Base-by-base conservation (phyloP, 2,888 invertebrate species). In the Drosophila longiperda region DNA sequence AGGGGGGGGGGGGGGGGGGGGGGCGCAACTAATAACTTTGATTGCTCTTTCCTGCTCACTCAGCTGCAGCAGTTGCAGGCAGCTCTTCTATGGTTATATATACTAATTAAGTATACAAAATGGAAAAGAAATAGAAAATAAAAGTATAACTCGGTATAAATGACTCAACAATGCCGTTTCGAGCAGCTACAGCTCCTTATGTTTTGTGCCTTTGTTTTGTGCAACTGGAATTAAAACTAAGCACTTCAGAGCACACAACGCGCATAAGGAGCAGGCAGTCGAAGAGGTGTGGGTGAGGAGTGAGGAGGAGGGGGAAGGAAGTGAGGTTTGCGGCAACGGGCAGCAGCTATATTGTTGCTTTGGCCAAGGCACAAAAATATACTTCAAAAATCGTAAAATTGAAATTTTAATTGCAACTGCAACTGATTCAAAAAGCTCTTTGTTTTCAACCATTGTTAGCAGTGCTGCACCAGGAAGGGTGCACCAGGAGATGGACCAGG, bases 381-480 rank as follows among this genome's bases (percentile, higher is more conserved):
- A 71, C 85, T 86, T 84, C 88, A 87, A 78, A 83, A 87, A 79
- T 83, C 87, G 88, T 89, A 87, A 87, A 87, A 87, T 87, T 87
- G 88, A 87, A 89, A 87, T 89, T 87, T 87, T 87, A 87, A 89
- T 87, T 87, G 87, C 90, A 75, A 66, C 89, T 88, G 87, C 87
- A 87, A 87, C 83, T 83, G 83, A 85, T 87, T 87, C 78, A 71
- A 70, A 71, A 66, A 50, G 57, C 54, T 74, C 70, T 70, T 71
- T 74, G 78, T 74, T 79, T 69, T 48, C 65, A 53, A 17, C 58
- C 66, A 67, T 80, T 71, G 74, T 73, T 70, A 40, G 55, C 54
- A 60, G 48, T 34, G 40, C 17, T 12, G 3, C 32, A n/a, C 9
- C 32, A n/a, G 34, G n/a, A 38, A 17, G 6, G 34, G 26, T 17